phyloP scores from a whole-genome alignment of 2,888 invertebrate genomes.

The Autographa pulchrina region DNA sequence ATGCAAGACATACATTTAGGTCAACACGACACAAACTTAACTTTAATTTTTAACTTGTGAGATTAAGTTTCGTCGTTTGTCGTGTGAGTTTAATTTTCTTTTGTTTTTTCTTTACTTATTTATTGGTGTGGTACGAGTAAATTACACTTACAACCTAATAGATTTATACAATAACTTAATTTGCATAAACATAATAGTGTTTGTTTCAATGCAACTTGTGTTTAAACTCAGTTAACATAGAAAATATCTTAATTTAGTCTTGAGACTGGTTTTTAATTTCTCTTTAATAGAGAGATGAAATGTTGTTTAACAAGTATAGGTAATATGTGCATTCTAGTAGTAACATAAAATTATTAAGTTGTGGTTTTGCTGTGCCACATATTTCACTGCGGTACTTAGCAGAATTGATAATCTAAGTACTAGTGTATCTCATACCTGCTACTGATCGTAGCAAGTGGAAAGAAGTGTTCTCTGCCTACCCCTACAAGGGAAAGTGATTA shows the following conservation, averaged over 20 bases:
- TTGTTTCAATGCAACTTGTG: too few relatives aligned
- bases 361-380: conserved; percentile 38
- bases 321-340: neutral
- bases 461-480: too few relatives aligned
- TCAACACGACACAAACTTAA: neutral
- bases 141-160: neutral
- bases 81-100: too few relatives aligned
- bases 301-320: neutral
- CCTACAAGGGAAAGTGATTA: too few relatives aligned
- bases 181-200: neutral
- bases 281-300: neutral
- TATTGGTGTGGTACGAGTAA: neutral
- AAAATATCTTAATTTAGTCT: neutral
- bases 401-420: too few relatives aligned
- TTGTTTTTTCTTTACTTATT: too few relatives aligned
- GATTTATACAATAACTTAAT: neutral
- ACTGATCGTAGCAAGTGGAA: too few relatives aligned
- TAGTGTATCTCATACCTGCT: too few relatives aligned
- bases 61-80: neutral
- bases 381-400: conserved; percentile 13
- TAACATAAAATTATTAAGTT: conserved; percentile 10
- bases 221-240: neutral
- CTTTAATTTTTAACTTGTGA: too few relatives aligned
- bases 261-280: neutral
- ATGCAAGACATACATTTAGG: conserved; percentile 13